phyloP scores from a whole-genome alignment of 2,888 invertebrate genomes.

The Calephelis perditalis region DNA sequence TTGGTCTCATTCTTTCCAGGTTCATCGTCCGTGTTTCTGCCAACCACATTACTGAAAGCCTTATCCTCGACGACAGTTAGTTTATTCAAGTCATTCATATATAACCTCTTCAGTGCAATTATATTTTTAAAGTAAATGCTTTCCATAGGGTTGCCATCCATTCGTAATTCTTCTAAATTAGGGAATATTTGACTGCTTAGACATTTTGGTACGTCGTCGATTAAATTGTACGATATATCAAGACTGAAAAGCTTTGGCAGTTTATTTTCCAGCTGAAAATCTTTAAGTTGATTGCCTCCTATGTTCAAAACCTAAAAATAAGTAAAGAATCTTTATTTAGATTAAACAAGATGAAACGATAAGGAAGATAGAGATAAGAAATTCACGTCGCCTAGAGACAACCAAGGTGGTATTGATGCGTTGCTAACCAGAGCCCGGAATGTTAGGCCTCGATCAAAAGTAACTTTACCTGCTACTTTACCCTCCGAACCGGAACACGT shows the following conservation, averaged over 20 bases:
- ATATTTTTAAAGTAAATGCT: slow-evolving; percentile 66
- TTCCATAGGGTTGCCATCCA: slow-evolving; percentile 74
- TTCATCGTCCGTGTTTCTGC: slow-evolving; percentile 44
- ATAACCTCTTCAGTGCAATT: slow-evolving; percentile 59
- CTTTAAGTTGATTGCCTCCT: slow-evolving; percentile 65
- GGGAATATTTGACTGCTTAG: slow-evolving; percentile 64
- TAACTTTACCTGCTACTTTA: too few relatives aligned
- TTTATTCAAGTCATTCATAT: slow-evolving; percentile 57
- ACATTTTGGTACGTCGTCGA: slow-evolving; percentile 62
- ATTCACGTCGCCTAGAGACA: too few relatives aligned
- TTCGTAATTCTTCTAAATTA: slow-evolving; percentile 61
- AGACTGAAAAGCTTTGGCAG: slow-evolving; percentile 61
- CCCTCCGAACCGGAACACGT: too few relatives aligned
- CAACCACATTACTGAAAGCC: slow-evolving; percentile 68
- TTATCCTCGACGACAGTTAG: slow-evolving; percentile 56
- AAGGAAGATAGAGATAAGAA: too few relatives aligned
- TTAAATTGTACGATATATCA: slow-evolving; percentile 72
- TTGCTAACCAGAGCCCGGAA: too few relatives aligned
- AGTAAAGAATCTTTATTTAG: background rate
- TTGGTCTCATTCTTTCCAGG: slow-evolving; percentile 32
- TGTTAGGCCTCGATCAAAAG: too few relatives aligned
- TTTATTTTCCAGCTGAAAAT: slow-evolving; percentile 59
- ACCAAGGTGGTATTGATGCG: too few relatives aligned
- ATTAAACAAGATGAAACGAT: too few relatives aligned
- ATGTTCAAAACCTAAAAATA: slow-evolving; percentile 62